Base-by-base conservation (phyloP, 53 echinoderm and acorn worm species). In the Holothuria leucospilota region DNA sequence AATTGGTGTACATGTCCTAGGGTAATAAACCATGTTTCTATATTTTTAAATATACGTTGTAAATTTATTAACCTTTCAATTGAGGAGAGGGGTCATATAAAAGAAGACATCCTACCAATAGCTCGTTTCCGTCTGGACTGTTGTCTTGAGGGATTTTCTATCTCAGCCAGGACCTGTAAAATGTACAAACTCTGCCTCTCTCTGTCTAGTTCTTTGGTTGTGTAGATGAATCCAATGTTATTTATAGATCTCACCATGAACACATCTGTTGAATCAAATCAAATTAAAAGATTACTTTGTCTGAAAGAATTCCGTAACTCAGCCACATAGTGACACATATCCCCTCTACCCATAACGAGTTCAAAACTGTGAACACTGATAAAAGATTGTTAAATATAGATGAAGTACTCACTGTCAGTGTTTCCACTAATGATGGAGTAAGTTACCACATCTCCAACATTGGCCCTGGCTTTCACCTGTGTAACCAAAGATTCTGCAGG, bases 381-480 rank as follows among this genome's bases (percentile, higher is more conserved):
- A 18, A 16, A 56, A 56, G 18, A 56, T 1, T 16, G 18, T 56
- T 11, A 1, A 49, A 13, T 18, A 56, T 42, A 42, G 42, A 6
- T 42, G 42, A 6, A 42, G 56, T 56, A 64, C 91, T 86, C 78
- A 94, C 95, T 90, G 59, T 86, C 64, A n/a, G 62, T 58, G 61
- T 92, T 85, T 13, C 90, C 93, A 85, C 74, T 78, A 46, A 93
- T 90, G 81, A 98, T 98, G 41, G 84, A 71, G 70, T 98, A 98
- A 18, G 69, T 77, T 10, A 95, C 83, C 39, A 88, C 67, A 77
- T 98, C 98, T 59, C 98, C 95, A 52, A 79, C 63, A 65, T 95
- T 98, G 69, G 95, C 92, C 16, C 87, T 59, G 20, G 98, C 98
- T 84, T 88, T 71, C 28, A 98, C 85, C 29, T 85, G 88, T 59